Evolutionary conservation across 2,888 invertebrate species (phyloP), one percentile per base, ranked within the genome.

Genomic region (Cheilosia soror): DNA sequence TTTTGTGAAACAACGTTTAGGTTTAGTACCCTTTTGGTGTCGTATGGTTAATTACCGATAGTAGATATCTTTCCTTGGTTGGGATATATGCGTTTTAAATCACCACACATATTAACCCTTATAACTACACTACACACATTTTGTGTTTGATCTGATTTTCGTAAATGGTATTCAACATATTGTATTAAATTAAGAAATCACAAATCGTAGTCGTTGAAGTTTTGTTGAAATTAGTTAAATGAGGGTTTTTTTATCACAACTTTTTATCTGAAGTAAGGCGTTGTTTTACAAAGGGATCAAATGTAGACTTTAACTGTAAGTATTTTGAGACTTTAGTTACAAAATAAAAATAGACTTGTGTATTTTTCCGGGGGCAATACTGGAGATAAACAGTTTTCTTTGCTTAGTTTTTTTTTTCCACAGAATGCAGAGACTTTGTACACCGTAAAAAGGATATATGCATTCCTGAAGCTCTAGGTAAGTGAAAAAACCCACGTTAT

Each of bases 401-500:
- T 37, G 33, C 33, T 33, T 33, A 9, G 7, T 33, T 33, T 33
- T 33, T 4, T 37, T 37, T 37, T 37, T 4, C 2, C 11, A 37
- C 11, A 37, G 11, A 37, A 37, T 55, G 44, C 29, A 53, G 4
- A 44, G 37, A 29, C 37, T 37, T 20, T 20, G 7, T 33, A 37
- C 11, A 37, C 37, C 11, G 2, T n/a, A 44, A 25, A 13, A 73
- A 78, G 49, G 72, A 72, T 60, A 71, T 27, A n/a, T 40, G 33
- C 29, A 20, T 7, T 33, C 11, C 3, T 40, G 47, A 51, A 49
- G 47, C 27, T 1, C 27, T 1, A 29, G 11, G 3, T 37, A 29
- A 37, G 3, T 37, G 11, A 37, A 9, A 37, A 37, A 11, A 37
- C 4, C 0, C 25, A 63, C 58, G 58, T 77, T 90, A 90, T 90